Percentiles rank a stretch among this genome's conserved stretches.
These are phyloP conservation scores for Scolopax mira DNA, from an alignment of 2,113 vertebrate species.

Conservation along the genomic window DNA sequence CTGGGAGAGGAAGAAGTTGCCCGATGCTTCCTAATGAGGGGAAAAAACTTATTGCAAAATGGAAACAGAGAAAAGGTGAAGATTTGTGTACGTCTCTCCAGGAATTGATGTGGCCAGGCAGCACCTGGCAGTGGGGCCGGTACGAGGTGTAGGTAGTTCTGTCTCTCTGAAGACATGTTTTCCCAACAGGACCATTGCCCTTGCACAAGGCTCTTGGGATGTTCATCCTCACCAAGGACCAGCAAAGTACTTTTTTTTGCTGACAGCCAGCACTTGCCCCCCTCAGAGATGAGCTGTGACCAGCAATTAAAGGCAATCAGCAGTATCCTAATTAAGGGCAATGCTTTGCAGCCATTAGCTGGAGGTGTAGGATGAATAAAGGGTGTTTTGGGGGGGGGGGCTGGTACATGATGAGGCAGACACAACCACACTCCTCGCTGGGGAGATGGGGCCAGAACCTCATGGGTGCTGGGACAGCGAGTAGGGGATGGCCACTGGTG, in stretches of 20 bases:
- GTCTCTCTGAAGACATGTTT: background rate
- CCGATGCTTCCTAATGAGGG: constrained; percentile 4
- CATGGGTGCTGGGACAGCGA: background rate
- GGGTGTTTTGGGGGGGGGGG: background rate
- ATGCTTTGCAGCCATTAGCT: background rate
- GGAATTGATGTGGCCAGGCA: background rate
- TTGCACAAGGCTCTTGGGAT: background rate
- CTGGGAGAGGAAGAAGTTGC: background rate
- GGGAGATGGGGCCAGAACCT: background rate
- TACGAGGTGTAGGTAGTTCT: background rate
- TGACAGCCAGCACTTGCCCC: background rate
- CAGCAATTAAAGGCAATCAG: background rate
- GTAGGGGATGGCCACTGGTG: background rate
- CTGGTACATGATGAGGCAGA: background rate
- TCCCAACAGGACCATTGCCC: background rate
- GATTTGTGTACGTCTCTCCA: background rate
- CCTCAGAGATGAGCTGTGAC: background rate
- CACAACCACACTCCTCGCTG: fast-evolving
- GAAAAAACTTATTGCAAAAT: background rate
- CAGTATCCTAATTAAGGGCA: background rate
- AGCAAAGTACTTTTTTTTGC: background rate
- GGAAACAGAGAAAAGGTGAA: background rate
- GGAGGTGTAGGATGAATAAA: background rate
- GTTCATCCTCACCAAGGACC: background rate
- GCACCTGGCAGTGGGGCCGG: background rate